phyloP scores from a whole-genome alignment of 2,888 invertebrate species.

The Phytoseiulus persimilis region DNA sequence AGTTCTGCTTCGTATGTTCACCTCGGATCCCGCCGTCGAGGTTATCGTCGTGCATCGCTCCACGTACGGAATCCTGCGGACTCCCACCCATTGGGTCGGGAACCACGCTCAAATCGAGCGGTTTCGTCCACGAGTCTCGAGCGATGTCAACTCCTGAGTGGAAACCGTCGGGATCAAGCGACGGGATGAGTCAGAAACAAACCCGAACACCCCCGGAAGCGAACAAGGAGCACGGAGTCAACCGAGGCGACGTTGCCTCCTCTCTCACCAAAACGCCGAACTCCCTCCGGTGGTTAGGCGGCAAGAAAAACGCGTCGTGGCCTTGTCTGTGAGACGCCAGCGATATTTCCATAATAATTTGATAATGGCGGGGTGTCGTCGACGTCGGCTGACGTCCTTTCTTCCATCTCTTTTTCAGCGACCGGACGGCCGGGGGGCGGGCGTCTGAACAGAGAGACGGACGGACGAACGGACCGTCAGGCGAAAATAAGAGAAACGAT shows the following conservation, averaged over 20 bases:
- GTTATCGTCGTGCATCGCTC: too few relatives aligned
- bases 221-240: not conserved
- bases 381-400: not conserved
- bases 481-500: not conserved
- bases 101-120: not conserved
- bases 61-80: too few relatives aligned
- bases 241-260: not conserved
- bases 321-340: constrained; percentile 8
- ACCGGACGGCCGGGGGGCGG: not conserved
- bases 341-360: constrained; percentile 36
- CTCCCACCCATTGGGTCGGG: not conserved
- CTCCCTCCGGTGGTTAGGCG: not conserved
- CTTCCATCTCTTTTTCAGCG: not conserved
- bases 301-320: not conserved
- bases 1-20: too few relatives aligned
- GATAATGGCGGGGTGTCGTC: constrained; percentile 17
- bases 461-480: not conserved
- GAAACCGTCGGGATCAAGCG: too few relatives aligned
- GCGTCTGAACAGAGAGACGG: not conserved
- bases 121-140: not conserved
- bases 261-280: not conserved
- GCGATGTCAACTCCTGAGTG: not conserved
- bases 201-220: not conserved
- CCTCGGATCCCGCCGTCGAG: too few relatives aligned
- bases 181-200: not conserved